Base-by-base conservation (phyloP, 2,797 vertebrate species). In the Lepilemur ruficaudatus region DNA sequence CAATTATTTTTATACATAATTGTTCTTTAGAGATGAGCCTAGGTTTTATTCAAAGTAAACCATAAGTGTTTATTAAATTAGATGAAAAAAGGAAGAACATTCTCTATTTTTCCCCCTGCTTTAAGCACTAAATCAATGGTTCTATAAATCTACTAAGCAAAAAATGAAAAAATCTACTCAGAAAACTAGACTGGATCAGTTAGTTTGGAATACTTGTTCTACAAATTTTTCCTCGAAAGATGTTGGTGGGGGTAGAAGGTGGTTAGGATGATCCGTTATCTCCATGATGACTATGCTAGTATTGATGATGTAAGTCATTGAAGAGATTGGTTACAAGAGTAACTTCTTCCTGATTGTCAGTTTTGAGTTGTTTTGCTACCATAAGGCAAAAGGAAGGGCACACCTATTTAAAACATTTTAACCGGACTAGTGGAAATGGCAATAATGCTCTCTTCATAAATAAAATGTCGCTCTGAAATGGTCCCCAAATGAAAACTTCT, bases 31-130 rank as follows among this genome's bases (percentile, higher is more conserved):
- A 93, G 46, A 22, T 82, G 13, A 41, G 4, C 25, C 46, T 94
- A 75, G 85, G 28, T 41, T 67, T 91, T 93, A 81, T 91, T 76
- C 67, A 82, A 22, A 95, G 78, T 43, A 55, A 81, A 70, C 72
- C 8, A 3, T 48, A 73, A 15, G 2, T 88, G 13, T 61, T 80
- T 91, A 76, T 91, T 87, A 91, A 89, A 63, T 85, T 93, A 55
- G 41, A 38, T 35, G 22, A 93, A 83, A 69, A 96, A 93, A 96
- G 15, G 41, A 78, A 52, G 79, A 73, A 43, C 5, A 9, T 43
- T 94, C 20, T 52, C 38, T 57, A 46, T 84, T 75, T 93, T 75
- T 28, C 57, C 35, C 43, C 65, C 8, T 32, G 13, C 13, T 25
- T 59, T 69, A 46, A 91, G n/a, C 5, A 18, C 17, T 14, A 35